These are phyloP conservation scores for Trematomus bernacchii DNA, from an alignment of 2,797 vertebrate genomes.

Conservation along the genomic window DNA sequence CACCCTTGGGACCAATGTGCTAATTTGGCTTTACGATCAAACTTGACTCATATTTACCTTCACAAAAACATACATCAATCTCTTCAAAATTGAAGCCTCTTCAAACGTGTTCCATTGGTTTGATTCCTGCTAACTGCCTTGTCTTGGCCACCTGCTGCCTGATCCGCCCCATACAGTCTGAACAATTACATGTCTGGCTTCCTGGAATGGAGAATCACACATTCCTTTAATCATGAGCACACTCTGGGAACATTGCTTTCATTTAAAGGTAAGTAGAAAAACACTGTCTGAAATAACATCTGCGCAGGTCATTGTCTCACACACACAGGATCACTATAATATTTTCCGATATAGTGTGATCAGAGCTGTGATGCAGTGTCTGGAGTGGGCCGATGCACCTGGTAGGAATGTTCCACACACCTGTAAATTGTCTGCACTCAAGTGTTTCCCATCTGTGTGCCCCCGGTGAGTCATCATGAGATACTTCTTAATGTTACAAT, in stretches of 20 bases:
- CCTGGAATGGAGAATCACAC: slow-evolving; percentile 28
- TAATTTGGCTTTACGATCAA: slow-evolving; percentile 9
- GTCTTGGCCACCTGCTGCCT: slow-evolving; percentile 12
- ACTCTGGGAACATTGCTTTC: background rate
- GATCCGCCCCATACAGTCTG: slow-evolving; percentile 6
- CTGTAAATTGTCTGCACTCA: slow-evolving; percentile 56
- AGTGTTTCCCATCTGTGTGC: slow-evolving; percentile 50
- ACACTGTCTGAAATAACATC: slow-evolving; percentile 6
- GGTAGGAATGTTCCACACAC: slow-evolving; percentile 68
- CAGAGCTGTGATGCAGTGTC: slow-evolving; percentile 32
- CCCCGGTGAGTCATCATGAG: slow-evolving; percentile 37
- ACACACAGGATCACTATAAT: background rate
- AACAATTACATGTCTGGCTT: slow-evolving; percentile 28
- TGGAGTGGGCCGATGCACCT: slow-evolving; percentile 41
- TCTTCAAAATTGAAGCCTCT: slow-evolving; percentile 26
- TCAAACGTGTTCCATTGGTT: slow-evolving; percentile 3
- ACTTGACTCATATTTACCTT: slow-evolving; percentile 3
- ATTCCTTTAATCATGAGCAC: slow-evolving; percentile 40
- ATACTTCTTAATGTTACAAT: background rate
- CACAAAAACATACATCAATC: background rate
- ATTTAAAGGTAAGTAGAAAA: slow-evolving; percentile 5
- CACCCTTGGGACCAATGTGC: background rate
- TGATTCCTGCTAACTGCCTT: slow-evolving; percentile 13
- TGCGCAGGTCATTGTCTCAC: slow-evolving; percentile 30
- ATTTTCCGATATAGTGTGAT: slow-evolving; percentile 13